phyloP scores from a whole-genome alignment of 2,888 invertebrate species.

The Gortyna flavago region DNA sequence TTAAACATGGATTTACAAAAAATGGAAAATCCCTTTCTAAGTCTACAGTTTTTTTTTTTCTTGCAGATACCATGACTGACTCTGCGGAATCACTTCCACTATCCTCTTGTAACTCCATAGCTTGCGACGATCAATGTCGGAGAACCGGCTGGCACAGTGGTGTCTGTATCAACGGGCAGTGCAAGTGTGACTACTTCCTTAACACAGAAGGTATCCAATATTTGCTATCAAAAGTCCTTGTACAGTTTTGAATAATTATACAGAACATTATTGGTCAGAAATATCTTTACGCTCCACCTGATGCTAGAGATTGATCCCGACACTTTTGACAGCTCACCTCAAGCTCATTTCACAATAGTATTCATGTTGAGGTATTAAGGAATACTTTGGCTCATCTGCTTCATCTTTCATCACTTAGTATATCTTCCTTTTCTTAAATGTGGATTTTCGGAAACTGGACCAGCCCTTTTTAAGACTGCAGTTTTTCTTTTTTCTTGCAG shows the following conservation, averaged over 20 bases:
- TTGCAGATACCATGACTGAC: not conserved
- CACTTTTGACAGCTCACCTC: no score
- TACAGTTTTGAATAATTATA: not conserved
- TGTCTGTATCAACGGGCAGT: not conserved
- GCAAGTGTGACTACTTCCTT: conserved; percentile 30
- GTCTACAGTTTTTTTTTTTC: not conserved
- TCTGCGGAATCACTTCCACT: not conserved
- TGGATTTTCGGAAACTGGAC: not conserved
- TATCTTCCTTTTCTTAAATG: not conserved
- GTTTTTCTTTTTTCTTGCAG: not conserved
- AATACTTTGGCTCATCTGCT: no score
- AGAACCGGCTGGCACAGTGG: not conserved
- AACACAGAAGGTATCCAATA: not conserved
- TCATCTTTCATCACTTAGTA: no score
- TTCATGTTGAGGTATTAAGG: no score
- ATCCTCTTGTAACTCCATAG: conserved; percentile 4
- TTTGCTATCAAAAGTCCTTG: no score
- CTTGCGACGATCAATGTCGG: conserved; percentile 18
- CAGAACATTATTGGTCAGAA: not conserved
- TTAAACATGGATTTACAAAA: not conserved
- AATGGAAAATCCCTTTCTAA: no score
- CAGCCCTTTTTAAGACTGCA: not conserved
- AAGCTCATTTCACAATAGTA: no score
- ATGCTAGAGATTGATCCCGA: no score
- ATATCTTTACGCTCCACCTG: not conserved